Percentiles rank a stretch among this genome's conserved stretches.
phyloP scores from a whole-genome alignment of 2,797 vertebrate species.

The Sitta carolinensis region DNA sequence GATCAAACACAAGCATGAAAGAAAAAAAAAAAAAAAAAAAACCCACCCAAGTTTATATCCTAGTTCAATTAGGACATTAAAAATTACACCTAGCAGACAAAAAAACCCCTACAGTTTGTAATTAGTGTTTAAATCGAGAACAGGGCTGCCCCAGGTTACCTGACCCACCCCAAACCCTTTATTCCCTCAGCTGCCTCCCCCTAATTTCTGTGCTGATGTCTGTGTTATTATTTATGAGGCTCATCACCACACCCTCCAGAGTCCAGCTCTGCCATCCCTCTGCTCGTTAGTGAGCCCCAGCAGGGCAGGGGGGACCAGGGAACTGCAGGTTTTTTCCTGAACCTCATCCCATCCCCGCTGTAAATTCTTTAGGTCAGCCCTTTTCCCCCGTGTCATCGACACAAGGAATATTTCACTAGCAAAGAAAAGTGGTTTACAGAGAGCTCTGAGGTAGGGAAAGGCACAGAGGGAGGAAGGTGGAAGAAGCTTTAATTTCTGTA shows the following conservation, averaged over 20 bases:
- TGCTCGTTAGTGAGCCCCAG: not conserved
- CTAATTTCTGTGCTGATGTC: accelerated
- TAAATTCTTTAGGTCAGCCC: not conserved
- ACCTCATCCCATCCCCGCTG: not conserved
- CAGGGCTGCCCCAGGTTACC: accelerated
- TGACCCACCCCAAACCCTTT: accelerated
- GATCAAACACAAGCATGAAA: accelerated
- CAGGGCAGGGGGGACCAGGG: not conserved
- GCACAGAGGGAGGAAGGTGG: accelerated
- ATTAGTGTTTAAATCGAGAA: accelerated
- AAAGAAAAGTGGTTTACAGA: accelerated
- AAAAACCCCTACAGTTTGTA: not conserved
- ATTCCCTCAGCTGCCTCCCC: not conserved
- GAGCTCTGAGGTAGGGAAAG: not conserved
- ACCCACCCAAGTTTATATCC: accelerated
- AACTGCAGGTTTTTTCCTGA: not conserved
- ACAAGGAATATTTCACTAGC: accelerated
- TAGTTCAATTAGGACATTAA: accelerated
- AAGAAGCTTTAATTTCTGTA: not conserved
- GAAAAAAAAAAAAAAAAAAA: not conserved
- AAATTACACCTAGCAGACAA: accelerated
- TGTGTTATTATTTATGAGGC: not conserved
- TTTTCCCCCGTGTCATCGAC: accelerated
- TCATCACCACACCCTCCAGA: not conserved
- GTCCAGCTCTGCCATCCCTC: not conserved